Base-by-base conservation (phyloP, 2,888 invertebrate genomes). In the Sicus ferrugineus region DNA sequence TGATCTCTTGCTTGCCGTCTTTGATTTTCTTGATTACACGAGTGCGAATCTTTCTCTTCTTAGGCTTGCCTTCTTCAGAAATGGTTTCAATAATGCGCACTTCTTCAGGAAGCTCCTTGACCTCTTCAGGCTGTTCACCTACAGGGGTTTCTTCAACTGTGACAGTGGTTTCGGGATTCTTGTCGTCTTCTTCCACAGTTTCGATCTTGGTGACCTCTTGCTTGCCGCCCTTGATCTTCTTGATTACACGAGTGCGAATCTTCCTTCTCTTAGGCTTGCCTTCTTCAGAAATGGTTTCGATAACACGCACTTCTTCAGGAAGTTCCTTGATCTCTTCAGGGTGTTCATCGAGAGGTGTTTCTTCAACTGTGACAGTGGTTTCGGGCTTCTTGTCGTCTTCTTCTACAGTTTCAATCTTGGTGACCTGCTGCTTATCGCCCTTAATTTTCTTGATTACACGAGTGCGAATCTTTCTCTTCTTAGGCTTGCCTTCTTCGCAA, bases 131-230 rank as follows among this genome's bases (percentile, higher is more conserved):
- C 14, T n/a, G 31, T 70, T 80, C 76, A 34, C 77, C 75, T 0
- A 79, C 81, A 3, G 77, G 75, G 68, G 74, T 64, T 76, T 81
- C 70, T 75, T 84, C 81, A 46, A 73, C 72, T 19, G 67, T 64
- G 6, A 85, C 79, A 11, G 80, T 80, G 67, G 81, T 73, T 76
- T 79, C 34, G 61, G 77, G 75, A 74, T 77, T 73, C 81, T 86
- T 79, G 78, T 81, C 75, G 81, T 85, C 71, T 73, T 83, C 69
- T 76, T 86, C 80, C n/a, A 84, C 74, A 0, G 85, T 86, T 2
- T 81, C 80, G 19, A 86, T 86, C 77, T 83, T 86, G 0, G 86
- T 86, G 0, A 85, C 74, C 75, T 85, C 84, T 72, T 83, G 74
- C 63, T 84, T 83, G 1, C 75, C 76, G 2, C 82, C 79, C 42